A percentile compares a stretch with the other conserved stretches of the same genome.
Conservation (phyloP, 1,140 invertebrate species). For the Idris sp. region DNA sequence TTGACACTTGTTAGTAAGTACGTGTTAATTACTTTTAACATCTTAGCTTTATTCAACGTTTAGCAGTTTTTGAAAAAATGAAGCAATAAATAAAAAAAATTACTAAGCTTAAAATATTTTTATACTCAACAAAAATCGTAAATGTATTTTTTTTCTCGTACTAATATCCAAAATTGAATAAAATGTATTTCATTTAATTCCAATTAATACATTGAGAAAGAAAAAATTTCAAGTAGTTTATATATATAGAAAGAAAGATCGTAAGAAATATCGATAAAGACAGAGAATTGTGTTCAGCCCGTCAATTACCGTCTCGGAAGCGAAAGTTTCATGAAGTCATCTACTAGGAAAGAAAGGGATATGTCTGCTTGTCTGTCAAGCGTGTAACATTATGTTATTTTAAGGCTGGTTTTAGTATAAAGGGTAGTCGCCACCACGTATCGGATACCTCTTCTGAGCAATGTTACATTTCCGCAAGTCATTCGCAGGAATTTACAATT, state of each 20-base stretch:
- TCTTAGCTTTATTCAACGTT: constrained; percentile 68
- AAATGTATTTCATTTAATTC: too few relatives aligned
- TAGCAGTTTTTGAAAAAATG: too few relatives aligned
- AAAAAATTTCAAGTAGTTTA: too few relatives aligned
- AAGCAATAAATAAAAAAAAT: too few relatives aligned
- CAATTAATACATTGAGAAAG: too few relatives aligned
- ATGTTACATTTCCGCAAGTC: constrained; percentile 63
- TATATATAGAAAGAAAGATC: too few relatives aligned
- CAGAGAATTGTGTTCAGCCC: constrained; percentile 64
- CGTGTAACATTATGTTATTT: constrained; percentile 71
- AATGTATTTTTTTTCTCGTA: too few relatives aligned
- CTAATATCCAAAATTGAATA: too few relatives aligned
- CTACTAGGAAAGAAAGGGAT: constrained; percentile 73
- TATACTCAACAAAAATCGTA: too few relatives aligned
- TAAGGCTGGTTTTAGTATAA: constrained; percentile 68
- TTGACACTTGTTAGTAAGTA: constrained; percentile 67
- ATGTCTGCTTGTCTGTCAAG: constrained; percentile 61
- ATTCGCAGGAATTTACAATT: constrained; percentile 5
- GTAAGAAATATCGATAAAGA: constrained; percentile 38
- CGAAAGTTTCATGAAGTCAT: constrained; percentile 76
- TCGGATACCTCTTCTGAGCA: constrained; percentile 54
- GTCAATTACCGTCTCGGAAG: constrained; percentile 62
- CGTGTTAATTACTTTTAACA: constrained; percentile 71
- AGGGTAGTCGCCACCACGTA: constrained; percentile 68
- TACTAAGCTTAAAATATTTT: too few relatives aligned